Conservation (phyloP, 2,797 vertebrate species). For the Sebastiscus albofasciatus region DNA sequence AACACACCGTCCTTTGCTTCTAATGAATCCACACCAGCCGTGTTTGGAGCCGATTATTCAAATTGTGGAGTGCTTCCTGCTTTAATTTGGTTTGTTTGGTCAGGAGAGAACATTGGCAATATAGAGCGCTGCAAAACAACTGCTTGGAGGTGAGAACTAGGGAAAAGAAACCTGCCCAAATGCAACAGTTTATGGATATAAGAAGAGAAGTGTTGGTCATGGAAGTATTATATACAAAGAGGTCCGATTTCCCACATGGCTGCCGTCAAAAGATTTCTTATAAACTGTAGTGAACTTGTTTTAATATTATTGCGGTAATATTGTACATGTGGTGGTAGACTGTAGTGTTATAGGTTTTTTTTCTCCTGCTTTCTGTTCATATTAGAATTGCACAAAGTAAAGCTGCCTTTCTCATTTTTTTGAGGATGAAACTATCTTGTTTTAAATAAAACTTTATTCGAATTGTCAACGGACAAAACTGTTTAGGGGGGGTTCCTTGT, state of each 20-base stretch:
- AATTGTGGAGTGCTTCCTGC: neutral
- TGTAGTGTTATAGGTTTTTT: neutral
- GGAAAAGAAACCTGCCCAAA: neutral
- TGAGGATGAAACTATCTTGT: too few relatives aligned
- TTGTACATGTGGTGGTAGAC: neutral
- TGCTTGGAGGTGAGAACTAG: neutral
- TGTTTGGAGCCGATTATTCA: neutral
- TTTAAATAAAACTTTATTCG: too few relatives aligned
- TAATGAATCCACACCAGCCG: neutral
- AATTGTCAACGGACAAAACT: neutral
- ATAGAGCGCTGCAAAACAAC: neutral
- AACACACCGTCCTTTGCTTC: neutral
- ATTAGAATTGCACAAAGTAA: neutral
- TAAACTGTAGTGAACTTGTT: neutral
- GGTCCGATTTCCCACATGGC: neutral
- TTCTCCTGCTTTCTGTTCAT: neutral
- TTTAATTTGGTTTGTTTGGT: slow-evolving; percentile 3
- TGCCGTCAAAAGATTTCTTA: neutral
- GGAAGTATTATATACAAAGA: neutral
- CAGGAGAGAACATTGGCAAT: neutral
- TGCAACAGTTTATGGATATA: neutral
- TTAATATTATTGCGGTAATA: neutral
- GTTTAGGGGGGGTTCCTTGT: too few relatives aligned
- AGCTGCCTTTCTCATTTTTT: neutral
- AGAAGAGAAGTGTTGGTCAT: neutral